These are phyloP conservation scores for Limanda limanda DNA, from an alignment of 2,113 vertebrate species.

Conservation along the genomic window DNA sequence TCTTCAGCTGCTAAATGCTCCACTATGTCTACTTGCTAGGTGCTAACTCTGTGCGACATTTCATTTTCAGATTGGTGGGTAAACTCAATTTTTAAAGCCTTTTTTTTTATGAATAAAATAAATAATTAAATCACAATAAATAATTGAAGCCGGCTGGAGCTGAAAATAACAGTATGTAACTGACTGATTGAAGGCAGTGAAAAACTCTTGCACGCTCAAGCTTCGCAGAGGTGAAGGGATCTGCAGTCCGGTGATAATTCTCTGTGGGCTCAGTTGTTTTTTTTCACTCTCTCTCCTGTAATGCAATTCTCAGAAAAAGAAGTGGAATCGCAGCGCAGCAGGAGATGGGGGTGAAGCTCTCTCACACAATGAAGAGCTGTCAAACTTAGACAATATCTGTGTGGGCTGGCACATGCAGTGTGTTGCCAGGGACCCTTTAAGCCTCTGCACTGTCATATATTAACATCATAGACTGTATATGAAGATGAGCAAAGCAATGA, in stretches of 20 bases:
- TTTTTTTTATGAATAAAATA: not conserved
- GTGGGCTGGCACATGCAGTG: not conserved
- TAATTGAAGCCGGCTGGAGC: not conserved
- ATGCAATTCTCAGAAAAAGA: not conserved
- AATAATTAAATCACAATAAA: not conserved
- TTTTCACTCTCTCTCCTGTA: not conserved
- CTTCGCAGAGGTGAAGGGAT: not conserved
- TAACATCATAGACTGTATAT: not conserved
- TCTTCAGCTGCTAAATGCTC: not conserved
- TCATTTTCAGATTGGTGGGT: too few species aligned
- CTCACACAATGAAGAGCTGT: not conserved
- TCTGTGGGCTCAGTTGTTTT: not conserved
- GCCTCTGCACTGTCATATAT: not conserved
- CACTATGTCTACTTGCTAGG: not conserved
- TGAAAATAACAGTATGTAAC: not conserved
- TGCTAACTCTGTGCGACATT: not conserved
- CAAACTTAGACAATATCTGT: not conserved
- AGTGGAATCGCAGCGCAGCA: not conserved
- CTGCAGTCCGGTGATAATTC: conserved; percentile 4
- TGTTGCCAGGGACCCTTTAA: not conserved
- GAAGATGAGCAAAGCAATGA: not conserved
- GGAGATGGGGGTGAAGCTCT: not conserved
- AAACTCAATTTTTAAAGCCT: not conserved
- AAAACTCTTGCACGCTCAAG: not conserved
- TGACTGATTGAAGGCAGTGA: not conserved